Base-by-base conservation (phyloP, 2,113 vertebrate genomes). In the Dipodomys merriami region DNA sequence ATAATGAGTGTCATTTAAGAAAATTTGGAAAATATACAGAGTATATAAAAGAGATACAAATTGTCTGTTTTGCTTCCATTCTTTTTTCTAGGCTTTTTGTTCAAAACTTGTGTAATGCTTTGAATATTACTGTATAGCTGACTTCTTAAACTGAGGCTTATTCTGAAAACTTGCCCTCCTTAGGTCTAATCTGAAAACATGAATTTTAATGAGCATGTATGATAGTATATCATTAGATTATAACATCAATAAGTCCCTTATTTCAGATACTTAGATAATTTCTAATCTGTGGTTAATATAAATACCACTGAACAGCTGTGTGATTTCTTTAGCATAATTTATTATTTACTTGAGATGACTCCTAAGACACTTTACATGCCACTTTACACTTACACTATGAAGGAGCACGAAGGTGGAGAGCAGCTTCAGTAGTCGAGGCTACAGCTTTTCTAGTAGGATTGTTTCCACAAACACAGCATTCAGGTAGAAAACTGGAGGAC, bases 71-170 rank as follows among this genome's bases (percentile, higher is more conserved):
- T 83, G 73, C 35, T 15, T 22, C 1, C 35, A 10, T 19, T 73
- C 8, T 62, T 85, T 57, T 39, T 79, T 65, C 12, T 74, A 60
- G 16, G 8, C 25, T 78, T 73, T 79, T 76, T 84, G 83, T 68
- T 68, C 10, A 74, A 86, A 91, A 86, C 65, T 88, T 29, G 1
- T 30, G 65, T 5, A n/a, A 25, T 78, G 78, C 7, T 72, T 3
- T 64, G 39, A 78, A 67, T 74, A 53, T 2, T 44, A 6, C 69
- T 91, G 88, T 95, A 92, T 89, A 76, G 57, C 10, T 78, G 23
- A n/a, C 46, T 71, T 39, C 18, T 33, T 69, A 44, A 57, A 91
- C 29, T 16, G 53, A 57, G 29, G 4, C 79, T 57, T 73, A 27
- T 86, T 69, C 2, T 83, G 49, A 83, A 60, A 80, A 92, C 2